A percentile compares a stretch with the other conserved stretches of the same genome.
These are phyloP conservation scores for Athrips mouffetella DNA, from an alignment of 2,888 invertebrate genomes.

Conservation along the genomic window DNA sequence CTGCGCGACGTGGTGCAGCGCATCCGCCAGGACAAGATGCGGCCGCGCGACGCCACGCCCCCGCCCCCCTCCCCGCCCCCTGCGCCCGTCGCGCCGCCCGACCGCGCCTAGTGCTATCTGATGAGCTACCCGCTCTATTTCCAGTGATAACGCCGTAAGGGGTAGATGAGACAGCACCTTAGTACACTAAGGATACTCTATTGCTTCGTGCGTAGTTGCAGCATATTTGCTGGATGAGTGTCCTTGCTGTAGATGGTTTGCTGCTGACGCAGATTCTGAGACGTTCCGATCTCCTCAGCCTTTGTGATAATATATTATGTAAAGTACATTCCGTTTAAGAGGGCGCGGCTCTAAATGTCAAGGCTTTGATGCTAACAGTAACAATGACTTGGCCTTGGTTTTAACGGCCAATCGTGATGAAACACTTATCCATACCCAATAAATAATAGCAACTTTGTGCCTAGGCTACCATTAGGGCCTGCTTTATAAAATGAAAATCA, in stretches of 20 bases:
- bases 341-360: slow-evolving; percentile 26
- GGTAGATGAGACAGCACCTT: not conserved
- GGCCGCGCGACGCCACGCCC: slow-evolving; percentile 60
- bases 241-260: not conserved
- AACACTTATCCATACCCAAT: slow-evolving; percentile 20
- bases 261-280: slow-evolving; percentile 24
- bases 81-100: slow-evolving; percentile 42
- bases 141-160: slow-evolving; percentile 23
- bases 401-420: slow-evolving; percentile 18
- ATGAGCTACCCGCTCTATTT: slow-evolving; percentile 24
- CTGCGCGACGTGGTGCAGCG: slow-evolving; percentile 73
- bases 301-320: slow-evolving; percentile 71
- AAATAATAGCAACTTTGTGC: slow-evolving; percentile 26
- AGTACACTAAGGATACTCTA: not conserved
- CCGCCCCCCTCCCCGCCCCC: slow-evolving; percentile 34
- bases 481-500: slow-evolving; percentile 5
- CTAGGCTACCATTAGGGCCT: slow-evolving; percentile 21
- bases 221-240: slow-evolving; percentile 1
- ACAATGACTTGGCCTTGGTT: slow-evolving; percentile 19
- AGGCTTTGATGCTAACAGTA: slow-evolving; percentile 16
- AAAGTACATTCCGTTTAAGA: slow-evolving; percentile 67
- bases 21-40: slow-evolving; percentile 67
- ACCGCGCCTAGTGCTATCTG: slow-evolving; percentile 41
- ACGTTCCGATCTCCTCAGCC: slow-evolving; percentile 57
- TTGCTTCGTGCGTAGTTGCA: not conserved